Evolutionary conservation across 2,888 invertebrate species (phyloP).

Genomic region (Chymomyza procnemis): DNA sequence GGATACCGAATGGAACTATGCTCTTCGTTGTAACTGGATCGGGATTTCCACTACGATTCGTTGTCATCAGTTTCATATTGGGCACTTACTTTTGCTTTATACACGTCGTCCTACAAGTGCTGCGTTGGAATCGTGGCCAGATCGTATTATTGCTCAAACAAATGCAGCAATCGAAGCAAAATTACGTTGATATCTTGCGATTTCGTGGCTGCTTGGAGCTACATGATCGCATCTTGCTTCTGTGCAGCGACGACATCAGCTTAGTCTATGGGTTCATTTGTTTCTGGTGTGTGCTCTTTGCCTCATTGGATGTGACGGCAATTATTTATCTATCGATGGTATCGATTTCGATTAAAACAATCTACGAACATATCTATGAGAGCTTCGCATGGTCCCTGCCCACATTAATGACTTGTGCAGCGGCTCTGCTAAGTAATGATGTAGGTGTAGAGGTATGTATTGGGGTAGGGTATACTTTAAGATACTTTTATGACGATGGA

Average conservation of each 20-base stretch:
- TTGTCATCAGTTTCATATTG: conserved; percentile 46
- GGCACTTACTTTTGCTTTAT: conserved; percentile 54
- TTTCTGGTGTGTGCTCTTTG: conserved; percentile 44
- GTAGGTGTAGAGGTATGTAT: conserved; percentile 58
- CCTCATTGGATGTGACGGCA: conserved; percentile 50
- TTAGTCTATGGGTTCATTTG: conserved; percentile 60
- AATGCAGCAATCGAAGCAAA: conserved; percentile 27
- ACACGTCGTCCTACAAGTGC: conserved; percentile 36
- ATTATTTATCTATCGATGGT: conserved; percentile 46
- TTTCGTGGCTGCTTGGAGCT: conserved; percentile 50
- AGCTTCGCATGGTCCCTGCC: conserved; percentile 53
- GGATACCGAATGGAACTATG: conserved; percentile 27
- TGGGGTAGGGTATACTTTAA: neutral
- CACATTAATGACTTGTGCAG: conserved; percentile 40
- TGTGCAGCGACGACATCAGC: conserved; percentile 60
- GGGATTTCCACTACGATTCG: conserved; percentile 45
- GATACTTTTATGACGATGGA: too few relatives aligned
- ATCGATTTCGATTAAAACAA: neutral
- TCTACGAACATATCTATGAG: neutral
- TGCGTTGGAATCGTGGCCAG: conserved; percentile 39
- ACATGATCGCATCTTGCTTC: conserved; percentile 52
- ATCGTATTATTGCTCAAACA: conserved; percentile 29
- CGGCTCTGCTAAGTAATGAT: conserved; percentile 48
- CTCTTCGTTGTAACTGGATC: conserved; percentile 41
- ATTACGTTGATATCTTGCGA: conserved; percentile 18